Evolutionary conservation across 2,797 vertebrate genomes (phyloP), one percentile per base, ranked within the genome.

Genomic region (Sardinella longiceps): DNA sequence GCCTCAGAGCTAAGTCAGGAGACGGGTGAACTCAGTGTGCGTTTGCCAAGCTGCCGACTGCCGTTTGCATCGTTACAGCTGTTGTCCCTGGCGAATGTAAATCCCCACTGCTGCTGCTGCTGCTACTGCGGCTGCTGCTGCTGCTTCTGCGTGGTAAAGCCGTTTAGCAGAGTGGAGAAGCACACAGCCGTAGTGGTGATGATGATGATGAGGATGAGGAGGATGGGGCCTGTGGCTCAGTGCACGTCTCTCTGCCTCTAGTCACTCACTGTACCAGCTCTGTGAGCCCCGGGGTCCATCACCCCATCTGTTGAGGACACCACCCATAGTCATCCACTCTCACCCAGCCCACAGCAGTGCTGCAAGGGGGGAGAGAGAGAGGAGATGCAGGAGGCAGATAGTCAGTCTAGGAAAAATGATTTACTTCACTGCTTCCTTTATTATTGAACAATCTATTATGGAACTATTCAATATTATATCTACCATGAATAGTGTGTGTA

Each of bases 221-320:
- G n/a, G n/a, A n/a, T 43, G 70, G 33, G 37, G 37, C 6, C 70
- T 77, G 66, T 37, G 70, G 33, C 70, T 43, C 70, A 23, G 15
- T 3, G 33, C 20, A 5, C 28, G 18, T 30, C 46, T 48, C 46
- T 37, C 14, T 70, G 56, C 70, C 20, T 77, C 15, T 77, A 45
- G 37, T 77, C 20, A 77, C 33, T 77, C 37, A 33, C 37, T 77
- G 70, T 77, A 43, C 70, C 39, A 18, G 20, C 70, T 18, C 15
- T 23, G 33, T 39, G 70, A 77, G 70, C 37, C 63, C 18, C 28
- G 2, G 37, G 70, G 70, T 43, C 15, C 12, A 9, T 20, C 2
- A 37, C 18, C 18, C 70, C 70, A 77, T 77, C 70, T 77, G 70
- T 23, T 77, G 70, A 77, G 70, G 70, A 77, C 70, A 77, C 37